Base-by-base conservation (phyloP, 2,888 invertebrate genomes). In the Drosophila anomelani region DNA sequence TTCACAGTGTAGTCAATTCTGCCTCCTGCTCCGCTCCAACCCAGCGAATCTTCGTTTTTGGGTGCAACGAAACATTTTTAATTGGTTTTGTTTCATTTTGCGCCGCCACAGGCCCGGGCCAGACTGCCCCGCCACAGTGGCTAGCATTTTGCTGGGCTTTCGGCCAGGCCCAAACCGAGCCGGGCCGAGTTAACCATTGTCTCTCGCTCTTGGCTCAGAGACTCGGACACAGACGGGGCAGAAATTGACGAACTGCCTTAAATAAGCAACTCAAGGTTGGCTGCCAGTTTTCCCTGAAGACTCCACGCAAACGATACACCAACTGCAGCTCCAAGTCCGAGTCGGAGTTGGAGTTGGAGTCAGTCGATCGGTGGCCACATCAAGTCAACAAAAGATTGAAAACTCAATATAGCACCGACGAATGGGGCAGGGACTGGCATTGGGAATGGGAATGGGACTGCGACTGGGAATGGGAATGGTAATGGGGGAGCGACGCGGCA, bases 41-140 rank as follows among this genome's bases (percentile, higher is more conserved):
- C 56, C 61, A 73, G 61, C 75, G 79, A 86, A 88, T 75, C 86
- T 80, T 80, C 85, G 89, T 88, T 85, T 89, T 88, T 86, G 88
- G 89, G 84, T 90, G 84, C 88, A 88, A 90, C 84, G 84, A 85
- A 90, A 88, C 86, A 90, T 89, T 88, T 88, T 88, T 88, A 88
- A 88, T 88, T 88, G 88, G 88, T 88, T 90, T 88, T 88, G 86
- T 88, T 90, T 88, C 86, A 89, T 78, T 89, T 85, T 80, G 88
- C 76, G 88, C 80, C 85, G 82, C 77, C 85, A 79, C 81, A 81
- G 77, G 46, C 77, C n/a, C 53, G n/a, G 36, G 43, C 51, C 67
- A 53, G 73, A 57, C 53, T 54, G 61, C 68, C 79, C 79, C 85
- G 85, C 88, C 84, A 88, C 87, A 81, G 89, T 84, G 89, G 87